A percentile compares a stretch with the other conserved stretches of the same genome.
phyloP scores from a whole-genome alignment of 2,113 vertebrate species.

The Butorides virescens region DNA sequence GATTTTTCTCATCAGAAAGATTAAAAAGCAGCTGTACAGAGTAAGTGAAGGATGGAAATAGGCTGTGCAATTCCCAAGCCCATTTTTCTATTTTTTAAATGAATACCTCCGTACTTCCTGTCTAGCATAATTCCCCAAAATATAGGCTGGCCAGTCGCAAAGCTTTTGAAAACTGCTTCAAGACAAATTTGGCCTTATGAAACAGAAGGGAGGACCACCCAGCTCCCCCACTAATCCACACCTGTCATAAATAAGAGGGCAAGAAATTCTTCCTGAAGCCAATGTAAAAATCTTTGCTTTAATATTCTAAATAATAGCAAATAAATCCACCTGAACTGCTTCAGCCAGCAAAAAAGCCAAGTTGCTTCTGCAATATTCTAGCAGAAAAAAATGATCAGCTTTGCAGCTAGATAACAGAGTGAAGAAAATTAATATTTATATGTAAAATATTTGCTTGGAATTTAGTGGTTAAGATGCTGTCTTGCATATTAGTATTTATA shows the following conservation, averaged over 20 bases:
- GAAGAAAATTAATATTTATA: constrained; percentile 10
- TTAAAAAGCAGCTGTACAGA: neutral
- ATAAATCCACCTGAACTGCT: constrained; percentile 14
- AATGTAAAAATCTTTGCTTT: neutral
- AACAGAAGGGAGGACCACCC: neutral
- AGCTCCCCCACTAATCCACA: neutral
- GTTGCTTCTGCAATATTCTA: neutral
- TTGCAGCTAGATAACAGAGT: neutral
- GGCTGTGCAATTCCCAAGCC: neutral
- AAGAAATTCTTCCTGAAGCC: neutral
- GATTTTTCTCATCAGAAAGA: neutral
- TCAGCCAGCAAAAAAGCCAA: neutral
- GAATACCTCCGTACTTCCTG: neutral
- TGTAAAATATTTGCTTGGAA: constrained; percentile 1
- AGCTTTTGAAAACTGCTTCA: neutral
- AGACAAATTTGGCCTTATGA: neutral
- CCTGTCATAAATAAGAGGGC: neutral
- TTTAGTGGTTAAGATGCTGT: neutral
- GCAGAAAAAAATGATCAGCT: neutral
- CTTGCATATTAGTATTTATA: neutral
- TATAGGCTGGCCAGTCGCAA: neutral
- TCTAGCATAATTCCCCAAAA: neutral
- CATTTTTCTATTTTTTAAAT: neutral
- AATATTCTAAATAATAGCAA: neutral
- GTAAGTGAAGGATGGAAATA: neutral